A percentile compares a stretch with the other conserved stretches of the same genome.
Conservation (phyloP, 1,140 invertebrate species). For the Pristionchus pacificus region DNA sequence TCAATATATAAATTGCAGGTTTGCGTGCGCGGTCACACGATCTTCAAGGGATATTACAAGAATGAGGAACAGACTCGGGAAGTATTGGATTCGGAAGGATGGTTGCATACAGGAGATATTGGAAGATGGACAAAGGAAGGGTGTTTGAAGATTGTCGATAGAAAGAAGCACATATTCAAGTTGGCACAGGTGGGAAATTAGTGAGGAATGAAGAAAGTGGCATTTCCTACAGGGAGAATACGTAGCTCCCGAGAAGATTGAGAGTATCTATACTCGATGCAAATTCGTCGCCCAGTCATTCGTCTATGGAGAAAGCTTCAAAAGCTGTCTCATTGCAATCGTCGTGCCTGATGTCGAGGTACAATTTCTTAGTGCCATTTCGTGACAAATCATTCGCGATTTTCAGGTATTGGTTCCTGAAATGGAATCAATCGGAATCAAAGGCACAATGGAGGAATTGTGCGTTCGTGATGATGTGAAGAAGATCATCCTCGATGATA, state of each 20-base stretch:
- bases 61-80: constrained; percentile 60
- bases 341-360: constrained; percentile 90
- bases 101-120: constrained; percentile 58
- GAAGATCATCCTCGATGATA: constrained; percentile 81
- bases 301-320: constrained; percentile 63
- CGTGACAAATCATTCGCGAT: background rate
- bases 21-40: constrained; percentile 43
- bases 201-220: constrained; percentile 12
- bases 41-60: constrained; percentile 58
- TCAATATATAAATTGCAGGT: constrained; percentile 5
- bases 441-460: constrained; percentile 78
- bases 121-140: constrained; percentile 60
- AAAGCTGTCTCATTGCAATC: constrained; percentile 87
- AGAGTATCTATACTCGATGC: constrained; percentile 61
- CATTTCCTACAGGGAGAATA: constrained; percentile 62
- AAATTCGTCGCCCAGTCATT: constrained; percentile 61
- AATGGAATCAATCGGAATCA: constrained; percentile 75
- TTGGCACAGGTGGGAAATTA: constrained; percentile 57
- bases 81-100: constrained; percentile 60
- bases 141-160: constrained; percentile 63
- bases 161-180: constrained; percentile 65
- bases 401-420: constrained; percentile 59
- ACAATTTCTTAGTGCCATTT: too few species aligned
- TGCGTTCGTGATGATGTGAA: constrained; percentile 80
- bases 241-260: constrained; percentile 65